phyloP scores from a whole-genome alignment of 2,113 vertebrate genomes.

The Neomonachus schauinslandi region DNA sequence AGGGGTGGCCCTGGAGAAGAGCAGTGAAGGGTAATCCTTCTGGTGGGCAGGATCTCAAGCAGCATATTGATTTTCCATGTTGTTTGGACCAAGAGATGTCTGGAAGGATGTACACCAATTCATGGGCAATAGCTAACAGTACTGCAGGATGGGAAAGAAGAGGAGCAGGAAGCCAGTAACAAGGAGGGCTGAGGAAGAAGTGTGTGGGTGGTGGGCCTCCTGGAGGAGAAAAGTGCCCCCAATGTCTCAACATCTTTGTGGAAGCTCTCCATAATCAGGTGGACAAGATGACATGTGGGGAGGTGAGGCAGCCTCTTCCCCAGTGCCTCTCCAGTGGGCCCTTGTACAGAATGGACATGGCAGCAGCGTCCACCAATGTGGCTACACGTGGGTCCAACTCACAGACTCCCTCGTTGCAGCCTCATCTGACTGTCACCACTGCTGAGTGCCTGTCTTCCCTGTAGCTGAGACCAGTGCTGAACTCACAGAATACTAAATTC shows the following conservation, averaged over 20 bases:
- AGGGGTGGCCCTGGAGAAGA: not conserved
- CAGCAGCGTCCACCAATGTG: not conserved
- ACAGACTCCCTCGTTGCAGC: not conserved
- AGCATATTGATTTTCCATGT: not conserved
- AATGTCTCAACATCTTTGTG: not conserved
- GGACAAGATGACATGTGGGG: not conserved
- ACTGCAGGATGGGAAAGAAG: not conserved
- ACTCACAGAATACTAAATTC: not conserved
- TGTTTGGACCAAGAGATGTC: not conserved
- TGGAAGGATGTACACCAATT: not conserved
- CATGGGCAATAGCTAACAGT: not conserved
- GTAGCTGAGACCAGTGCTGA: too few species aligned
- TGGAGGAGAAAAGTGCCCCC: not conserved
- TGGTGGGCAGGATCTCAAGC: not conserved
- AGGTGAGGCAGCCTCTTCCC: not conserved
- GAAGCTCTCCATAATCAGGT: not conserved
- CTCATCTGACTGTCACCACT: not conserved
- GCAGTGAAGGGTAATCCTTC: not conserved
- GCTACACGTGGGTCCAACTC: rapidly evolving
- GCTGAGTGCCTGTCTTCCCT: not conserved
- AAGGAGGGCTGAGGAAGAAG: not conserved
- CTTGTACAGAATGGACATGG: not conserved
- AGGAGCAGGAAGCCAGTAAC: not conserved
- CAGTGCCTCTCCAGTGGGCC: not conserved
- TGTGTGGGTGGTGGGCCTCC: too few species aligned